Base-by-base conservation (phyloP, 2,113 vertebrate genomes). In the Pipra filicauda region DNA sequence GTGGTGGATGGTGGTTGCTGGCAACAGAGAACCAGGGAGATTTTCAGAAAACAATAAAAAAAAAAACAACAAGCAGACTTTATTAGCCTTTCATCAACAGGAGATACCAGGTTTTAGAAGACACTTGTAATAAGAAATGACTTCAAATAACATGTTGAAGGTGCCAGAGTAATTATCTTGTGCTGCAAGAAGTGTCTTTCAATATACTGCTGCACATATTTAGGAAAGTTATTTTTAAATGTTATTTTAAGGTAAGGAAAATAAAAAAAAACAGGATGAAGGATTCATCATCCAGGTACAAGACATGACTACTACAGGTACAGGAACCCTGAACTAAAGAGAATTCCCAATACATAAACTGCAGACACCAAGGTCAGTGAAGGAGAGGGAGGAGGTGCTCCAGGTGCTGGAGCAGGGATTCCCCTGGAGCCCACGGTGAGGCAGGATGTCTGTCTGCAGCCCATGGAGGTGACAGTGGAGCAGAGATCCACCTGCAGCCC, bases 1-100 rank as follows among this genome's bases (percentile, higher is more conserved):
- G 99, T 99, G 92, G 99, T 99, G 79, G 99, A 99, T 83, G 99
- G 99, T 97, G 99, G 99, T 95, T 99, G 99, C 98, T 98, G 95
- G 67, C 41, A 46, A 96, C 49, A 91, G 94, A 91, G 39, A 92
- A 86, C 4, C 7, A 37, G 7, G 41, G 43, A 41, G 24, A n/a
- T 78, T 86, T 88, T 96, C 28, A 93, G 88, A 23, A 11, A 20
- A 35, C 3, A 43, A 35, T 27, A 11, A 35, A 33, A 79, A 52
- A 21, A 61, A 11, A n/a, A n/a, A n/a, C n/a, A n/a, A 7, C 31
- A 46, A 37, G 14, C 7, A 66, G 37, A 31, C 7, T 72, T 55
- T 13, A 17, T 65, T 9, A 86, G 39, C 8, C 13, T 74, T 83
- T 75, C 20, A 35, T 7, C 33, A 61, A 49, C 1, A 37, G 18